A percentile compares a stretch with the other conserved stretches of the same genome.
Conservation (phyloP, 2,888 invertebrate species). For the Schrankia costaestrigalis region DNA sequence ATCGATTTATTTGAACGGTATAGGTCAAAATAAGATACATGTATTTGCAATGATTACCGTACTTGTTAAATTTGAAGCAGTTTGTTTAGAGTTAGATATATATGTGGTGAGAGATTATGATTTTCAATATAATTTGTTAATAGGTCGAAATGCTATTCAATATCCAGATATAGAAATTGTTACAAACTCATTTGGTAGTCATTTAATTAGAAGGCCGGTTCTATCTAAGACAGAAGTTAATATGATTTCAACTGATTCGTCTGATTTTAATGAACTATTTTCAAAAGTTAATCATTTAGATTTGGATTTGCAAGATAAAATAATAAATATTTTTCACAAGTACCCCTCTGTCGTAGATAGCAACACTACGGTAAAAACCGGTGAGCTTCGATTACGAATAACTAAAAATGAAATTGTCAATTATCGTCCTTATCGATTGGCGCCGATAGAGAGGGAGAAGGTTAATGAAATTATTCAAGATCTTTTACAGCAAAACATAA, state of each 20-base stretch:
- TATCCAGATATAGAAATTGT: conserved; percentile 2
- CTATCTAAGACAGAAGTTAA: no score
- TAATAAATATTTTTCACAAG: neutral
- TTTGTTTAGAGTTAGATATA: conserved; percentile 22
- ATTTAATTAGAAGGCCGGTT: no score
- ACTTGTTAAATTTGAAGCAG: conserved; percentile 16
- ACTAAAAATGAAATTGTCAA: neutral
- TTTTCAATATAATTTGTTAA: conserved; percentile 4
- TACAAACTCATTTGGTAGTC: conserved; percentile 3
- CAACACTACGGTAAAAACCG: conserved; percentile 1
- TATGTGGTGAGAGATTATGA: conserved; percentile 7
- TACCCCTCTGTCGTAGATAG: neutral
- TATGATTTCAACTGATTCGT: no score
- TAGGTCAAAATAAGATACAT: conserved; percentile 1
- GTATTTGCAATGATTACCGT: conserved; percentile 1
- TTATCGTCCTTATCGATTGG: conserved; percentile 2
- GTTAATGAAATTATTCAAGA: no score
- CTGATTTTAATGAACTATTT: no score
- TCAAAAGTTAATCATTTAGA: no score
- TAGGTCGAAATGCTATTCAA: conserved; percentile 1
- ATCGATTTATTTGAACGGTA: neutral
- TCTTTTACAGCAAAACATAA: neutral
- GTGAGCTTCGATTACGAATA: neutral
- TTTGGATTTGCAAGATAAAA: conserved; percentile 1
- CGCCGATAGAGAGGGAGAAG: conserved; percentile 2